A percentile compares a stretch with the other conserved stretches of the same genome.
phyloP scores from a whole-genome alignment of 1,140 invertebrate species.

The Agrypnia vestita region DNA sequence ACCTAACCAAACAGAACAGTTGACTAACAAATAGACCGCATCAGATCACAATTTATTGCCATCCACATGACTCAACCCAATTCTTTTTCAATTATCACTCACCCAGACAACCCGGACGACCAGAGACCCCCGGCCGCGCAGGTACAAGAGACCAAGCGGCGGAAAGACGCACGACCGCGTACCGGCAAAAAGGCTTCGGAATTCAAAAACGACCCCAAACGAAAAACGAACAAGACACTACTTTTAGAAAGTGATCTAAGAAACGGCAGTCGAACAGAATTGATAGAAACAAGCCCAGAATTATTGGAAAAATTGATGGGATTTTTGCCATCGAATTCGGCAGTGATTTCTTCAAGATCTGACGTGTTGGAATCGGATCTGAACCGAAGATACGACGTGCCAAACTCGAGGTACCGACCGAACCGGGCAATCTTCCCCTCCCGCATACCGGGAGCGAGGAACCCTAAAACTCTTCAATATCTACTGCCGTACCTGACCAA shows the following conservation, averaged over 20 bases:
- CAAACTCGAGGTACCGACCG: neutral
- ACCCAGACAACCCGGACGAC: slow-evolving; percentile 10
- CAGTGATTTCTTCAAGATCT: slow-evolving; percentile 10
- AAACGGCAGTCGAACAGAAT: neutral
- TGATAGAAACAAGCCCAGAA: neutral
- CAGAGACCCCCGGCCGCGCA: neutral
- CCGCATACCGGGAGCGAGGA: slow-evolving; percentile 6
- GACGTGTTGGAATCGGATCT: neutral
- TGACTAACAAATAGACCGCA: too few relatives aligned
- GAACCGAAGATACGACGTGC: neutral
- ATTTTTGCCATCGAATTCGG: too few relatives aligned
- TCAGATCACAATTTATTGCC: too few relatives aligned
- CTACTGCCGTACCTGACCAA: slow-evolving; percentile 48
- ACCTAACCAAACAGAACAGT: too few relatives aligned
- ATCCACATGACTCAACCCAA: neutral
- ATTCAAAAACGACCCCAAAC: neutral
- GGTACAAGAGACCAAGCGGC: neutral
- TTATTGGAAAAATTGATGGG: too few relatives aligned
- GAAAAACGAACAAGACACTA: neutral
- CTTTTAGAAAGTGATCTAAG: neutral
- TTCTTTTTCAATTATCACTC: slow-evolving; percentile 9
- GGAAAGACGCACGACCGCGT: neutral
- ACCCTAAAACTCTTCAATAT: slow-evolving; percentile 57
- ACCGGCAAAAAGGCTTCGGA: slow-evolving; percentile 8
- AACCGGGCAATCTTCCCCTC: slow-evolving; percentile 16